These are phyloP conservation scores for Lepilemur ruficaudatus DNA, from an alignment of 2,797 vertebrate genomes.

Conservation along the genomic window DNA sequence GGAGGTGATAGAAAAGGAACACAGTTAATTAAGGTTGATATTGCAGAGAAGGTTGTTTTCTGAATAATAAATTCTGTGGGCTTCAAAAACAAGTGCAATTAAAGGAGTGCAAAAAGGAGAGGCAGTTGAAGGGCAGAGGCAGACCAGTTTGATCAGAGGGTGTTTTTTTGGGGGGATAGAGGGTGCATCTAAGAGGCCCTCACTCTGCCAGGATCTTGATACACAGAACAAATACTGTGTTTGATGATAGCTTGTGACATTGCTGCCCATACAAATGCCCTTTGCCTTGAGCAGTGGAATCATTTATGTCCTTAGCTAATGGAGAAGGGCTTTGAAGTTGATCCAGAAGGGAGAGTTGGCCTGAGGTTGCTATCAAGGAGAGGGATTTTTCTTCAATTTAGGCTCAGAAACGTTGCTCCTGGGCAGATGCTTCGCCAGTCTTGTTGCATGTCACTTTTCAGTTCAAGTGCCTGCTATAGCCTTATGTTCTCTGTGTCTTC, in stretches of 20 bases:
- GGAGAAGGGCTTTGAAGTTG: constrained; percentile 34
- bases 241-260: not conserved
- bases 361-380: not conserved
- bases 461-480: not conserved
- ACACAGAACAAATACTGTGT: not conserved
- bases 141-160: not conserved
- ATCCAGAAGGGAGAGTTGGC: not conserved
- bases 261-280: not conserved
- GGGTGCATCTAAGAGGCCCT: not conserved
- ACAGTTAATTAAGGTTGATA: constrained; percentile 86
- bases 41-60: constrained; percentile 84
- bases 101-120: constrained; percentile 76
- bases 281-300: not conserved
- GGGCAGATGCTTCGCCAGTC: not conserved
- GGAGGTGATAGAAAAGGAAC: constrained; percentile 80
- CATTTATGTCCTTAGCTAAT: not conserved
- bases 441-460: not conserved
- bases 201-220: not conserved
- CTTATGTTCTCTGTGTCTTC: not conserved
- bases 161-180: not conserved
- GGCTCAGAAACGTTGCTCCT: constrained; percentile 22
- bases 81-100: constrained; percentile 81
- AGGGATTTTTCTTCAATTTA: not conserved
- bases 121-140: constrained; percentile 70
- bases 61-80: constrained; percentile 84